Percentiles rank a stretch among this genome's conserved stretches.
Evolutionary conservation across 2,888 invertebrate species (phyloP).

Genomic region (Pimpla rufipes): DNA sequence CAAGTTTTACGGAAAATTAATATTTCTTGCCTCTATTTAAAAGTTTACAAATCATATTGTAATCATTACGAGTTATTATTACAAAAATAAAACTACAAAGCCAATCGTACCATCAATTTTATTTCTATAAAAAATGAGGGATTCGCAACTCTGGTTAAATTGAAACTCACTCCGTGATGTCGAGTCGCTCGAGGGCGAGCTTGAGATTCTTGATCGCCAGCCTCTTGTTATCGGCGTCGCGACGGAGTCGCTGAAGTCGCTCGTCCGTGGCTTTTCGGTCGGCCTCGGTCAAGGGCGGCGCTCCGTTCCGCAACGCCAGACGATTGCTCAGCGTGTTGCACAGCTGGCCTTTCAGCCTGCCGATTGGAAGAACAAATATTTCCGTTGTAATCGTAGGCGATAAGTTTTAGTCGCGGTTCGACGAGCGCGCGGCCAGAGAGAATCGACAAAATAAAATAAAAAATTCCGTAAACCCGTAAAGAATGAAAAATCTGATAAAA

Average conservation of each 20-base stretch:
- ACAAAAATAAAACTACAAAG: too few relatives aligned
- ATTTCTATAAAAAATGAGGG: background rate
- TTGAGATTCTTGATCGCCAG: conserved; percentile 93
- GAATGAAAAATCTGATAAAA: too few relatives aligned
- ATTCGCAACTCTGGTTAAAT: too few relatives aligned
- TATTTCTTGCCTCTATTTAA: too few relatives aligned
- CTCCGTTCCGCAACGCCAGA: conserved; percentile 84
- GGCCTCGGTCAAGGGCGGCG: conserved; percentile 86
- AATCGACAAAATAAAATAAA: too few relatives aligned
- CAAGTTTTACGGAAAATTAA: too few relatives aligned
- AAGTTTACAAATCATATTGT: too few relatives aligned
- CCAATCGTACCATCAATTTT: too few relatives aligned
- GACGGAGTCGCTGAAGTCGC: conserved; percentile 87
- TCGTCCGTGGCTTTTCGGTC: conserved; percentile 88
- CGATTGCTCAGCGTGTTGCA: conserved; percentile 88
- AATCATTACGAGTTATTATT: too few relatives aligned
- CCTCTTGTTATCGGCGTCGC: conserved; percentile 92
- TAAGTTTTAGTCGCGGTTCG: background rate
- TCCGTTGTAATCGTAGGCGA: background rate
- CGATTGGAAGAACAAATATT: conserved; percentile 37
- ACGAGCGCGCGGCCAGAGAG: too few relatives aligned
- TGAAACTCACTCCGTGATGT: conserved; percentile 93
- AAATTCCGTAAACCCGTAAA: too few relatives aligned
- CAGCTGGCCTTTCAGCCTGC: conserved; percentile 89
- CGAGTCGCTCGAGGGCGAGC: conserved; percentile 92